Evolutionary conservation across 2,888 invertebrate species (phyloP).

Genomic region (Caenorhabditis sp.): DNA sequence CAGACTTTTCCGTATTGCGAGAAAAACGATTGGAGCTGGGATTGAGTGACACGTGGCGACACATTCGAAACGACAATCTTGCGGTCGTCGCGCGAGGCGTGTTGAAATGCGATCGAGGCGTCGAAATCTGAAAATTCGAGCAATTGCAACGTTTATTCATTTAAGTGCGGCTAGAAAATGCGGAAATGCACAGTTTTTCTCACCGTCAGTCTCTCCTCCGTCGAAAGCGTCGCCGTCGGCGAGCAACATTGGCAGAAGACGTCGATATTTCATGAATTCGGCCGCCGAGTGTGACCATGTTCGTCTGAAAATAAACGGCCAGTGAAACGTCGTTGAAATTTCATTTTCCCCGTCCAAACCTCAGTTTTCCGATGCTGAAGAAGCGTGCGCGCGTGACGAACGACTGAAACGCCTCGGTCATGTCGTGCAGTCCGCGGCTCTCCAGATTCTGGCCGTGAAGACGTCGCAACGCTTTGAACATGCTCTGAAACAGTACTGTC

Average conservation of each 20-base stretch:
- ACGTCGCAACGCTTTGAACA: conserved; percentile 78
- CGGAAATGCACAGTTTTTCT: not conserved
- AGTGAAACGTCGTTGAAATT: too few relatives aligned
- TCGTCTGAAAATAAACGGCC: conserved; percentile 70
- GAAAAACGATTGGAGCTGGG: conserved; percentile 78
- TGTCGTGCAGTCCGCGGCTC: conserved; percentile 78
- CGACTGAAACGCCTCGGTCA: conserved; percentile 78
- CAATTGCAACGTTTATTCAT: not conserved
- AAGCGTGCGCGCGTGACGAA: conserved; percentile 79
- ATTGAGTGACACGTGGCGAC: conserved; percentile 73
- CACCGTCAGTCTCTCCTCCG: conserved; percentile 72
- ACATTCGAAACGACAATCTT: conserved; percentile 76
- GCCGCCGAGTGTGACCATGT: conserved; percentile 79
- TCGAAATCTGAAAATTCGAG: conserved; percentile 66
- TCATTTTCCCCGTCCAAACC: conserved; percentile 62
- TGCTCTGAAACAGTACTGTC: conserved; percentile 33
- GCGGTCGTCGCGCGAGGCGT: conserved; percentile 61
- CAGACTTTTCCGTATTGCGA: conserved; percentile 78
- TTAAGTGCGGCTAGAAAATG: not conserved
- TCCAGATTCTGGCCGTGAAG: conserved; percentile 79
- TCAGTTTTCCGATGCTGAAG: conserved; percentile 76
- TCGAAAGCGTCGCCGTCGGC: conserved; percentile 73
- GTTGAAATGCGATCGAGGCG: conserved; percentile 68
- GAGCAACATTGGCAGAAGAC: conserved; percentile 78
- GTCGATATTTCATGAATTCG: conserved; percentile 79